Conservation (phyloP, 2,113 vertebrate genomes). For the Struthidea cinerea region DNA sequence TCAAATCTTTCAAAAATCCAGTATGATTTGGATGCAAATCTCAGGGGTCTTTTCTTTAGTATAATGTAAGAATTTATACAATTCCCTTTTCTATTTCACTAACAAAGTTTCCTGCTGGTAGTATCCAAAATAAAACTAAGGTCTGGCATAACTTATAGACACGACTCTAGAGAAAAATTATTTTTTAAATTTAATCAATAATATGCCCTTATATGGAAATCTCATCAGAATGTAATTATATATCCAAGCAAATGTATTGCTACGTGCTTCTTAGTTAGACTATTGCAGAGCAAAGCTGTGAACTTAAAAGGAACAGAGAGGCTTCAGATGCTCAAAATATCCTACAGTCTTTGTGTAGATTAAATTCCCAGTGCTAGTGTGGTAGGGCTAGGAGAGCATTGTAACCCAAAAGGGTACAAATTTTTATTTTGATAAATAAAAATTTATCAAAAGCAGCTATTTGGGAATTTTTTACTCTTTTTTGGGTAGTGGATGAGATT, state of each 20-base stretch:
- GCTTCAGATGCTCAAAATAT: background rate
- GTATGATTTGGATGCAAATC: background rate
- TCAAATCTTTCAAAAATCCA: background rate
- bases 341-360: background rate
- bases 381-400: background rate
- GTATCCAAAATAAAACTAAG: background rate
- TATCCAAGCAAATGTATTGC: background rate
- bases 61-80: background rate
- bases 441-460: background rate
- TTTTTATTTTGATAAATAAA: no score
- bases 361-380: background rate
- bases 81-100: background rate
- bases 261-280: background rate
- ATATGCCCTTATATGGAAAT: background rate
- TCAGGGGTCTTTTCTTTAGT: background rate
- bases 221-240: background rate
- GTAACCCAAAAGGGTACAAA: no score
- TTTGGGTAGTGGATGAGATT: background rate
- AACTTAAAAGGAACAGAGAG: background rate
- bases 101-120: background rate
- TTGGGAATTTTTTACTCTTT: background rate
- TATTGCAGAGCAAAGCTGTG: background rate
- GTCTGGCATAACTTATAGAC: background rate
- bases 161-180: background rate
- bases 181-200: constrained; percentile 5